Evolutionary conservation across 2,888 invertebrate species (phyloP).

Genomic region (Macrophya annulata): DNA sequence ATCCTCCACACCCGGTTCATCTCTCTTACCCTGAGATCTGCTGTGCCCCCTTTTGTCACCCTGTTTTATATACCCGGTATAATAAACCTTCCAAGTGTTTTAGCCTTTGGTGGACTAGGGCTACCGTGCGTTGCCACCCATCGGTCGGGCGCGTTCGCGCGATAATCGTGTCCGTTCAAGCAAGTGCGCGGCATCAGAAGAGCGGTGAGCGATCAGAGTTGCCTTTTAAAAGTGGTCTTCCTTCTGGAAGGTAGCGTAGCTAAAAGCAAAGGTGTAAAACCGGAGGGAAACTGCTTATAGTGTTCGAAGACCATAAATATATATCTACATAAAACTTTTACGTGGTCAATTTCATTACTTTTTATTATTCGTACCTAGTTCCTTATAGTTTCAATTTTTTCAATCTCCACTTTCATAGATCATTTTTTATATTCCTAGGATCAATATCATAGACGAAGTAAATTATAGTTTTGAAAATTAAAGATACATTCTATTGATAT

Average conservation of each 20-base stretch:
- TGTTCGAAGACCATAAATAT: neutral
- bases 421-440: neutral
- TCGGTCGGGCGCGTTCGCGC: constrained; percentile 41
- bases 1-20: constrained; percentile 46
- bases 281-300: constrained; percentile 5
- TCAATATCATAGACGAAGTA: too few species aligned
- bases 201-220: constrained; percentile 53
- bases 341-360: neutral
- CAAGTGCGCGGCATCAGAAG: constrained; percentile 71
- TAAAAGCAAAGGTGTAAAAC: constrained; percentile 28
- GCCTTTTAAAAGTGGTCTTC: constrained; percentile 50
- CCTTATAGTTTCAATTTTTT: neutral
- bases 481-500: neutral
- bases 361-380: neutral
- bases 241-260: constrained; percentile 46
- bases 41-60: constrained; percentile 5
- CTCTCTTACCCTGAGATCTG: constrained; percentile 50
- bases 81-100: constrained; percentile 26
- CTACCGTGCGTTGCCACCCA: constrained; percentile 22
- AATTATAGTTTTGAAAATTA: neutral
- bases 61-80: neutral
- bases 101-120: constrained; percentile 20
- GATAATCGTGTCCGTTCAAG: constrained; percentile 65
- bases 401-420: neutral
- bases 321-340: neutral